Evolutionary conservation across 2,113 vertebrate genomes (phyloP), one percentile per base, ranked within the genome.

Genomic region (Clarias magur): DNA sequence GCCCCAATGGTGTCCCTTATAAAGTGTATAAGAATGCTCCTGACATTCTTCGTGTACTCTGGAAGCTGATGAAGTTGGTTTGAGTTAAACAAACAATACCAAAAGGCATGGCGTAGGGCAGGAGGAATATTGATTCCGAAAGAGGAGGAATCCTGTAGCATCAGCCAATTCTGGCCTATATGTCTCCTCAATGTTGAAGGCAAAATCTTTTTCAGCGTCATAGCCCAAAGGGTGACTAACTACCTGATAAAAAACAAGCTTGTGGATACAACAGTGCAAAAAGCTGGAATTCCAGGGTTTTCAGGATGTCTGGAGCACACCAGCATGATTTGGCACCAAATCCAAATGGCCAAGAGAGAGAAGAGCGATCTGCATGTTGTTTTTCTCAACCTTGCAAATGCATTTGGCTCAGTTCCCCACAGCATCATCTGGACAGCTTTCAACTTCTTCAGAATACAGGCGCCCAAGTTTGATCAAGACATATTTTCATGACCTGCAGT

Each of bases 181-280:
- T n/a, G n/a, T n/a, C 3, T 2, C 2, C 34, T 34, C 34, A 34
- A 34, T 34, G 34, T 88, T 10, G 62, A 90, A 25, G 67, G 83
- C 13, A 88, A 88, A 19, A 72, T 87, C 1, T 85, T 87, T 30
- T 73, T 93, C 57, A 97, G 92, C 9, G 38, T 83, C 17, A 82
- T 65, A 48, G 59, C 42, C 7, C 42, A 83, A 21, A 87, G 68
- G 38, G n/a, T 87, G 15, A 13, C 57, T 3, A 81, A 0, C 8
- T 34, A 76, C 34, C 62, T 82, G 34, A 12, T 25, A 8, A 62
- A 15, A 12, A 82, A 48, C 34, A 10, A 62, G 16, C 62, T 27
- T 2, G 12, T 63, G 8, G 17, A 82, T 57, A 84, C 27, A 73
- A 63, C 21, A 30, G 34, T 63, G 2, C 80, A 82, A 30, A 84